These are phyloP conservation scores for Luperina nickerlii DNA, from an alignment of 2,888 invertebrate genomes.

Conservation along the genomic window DNA sequence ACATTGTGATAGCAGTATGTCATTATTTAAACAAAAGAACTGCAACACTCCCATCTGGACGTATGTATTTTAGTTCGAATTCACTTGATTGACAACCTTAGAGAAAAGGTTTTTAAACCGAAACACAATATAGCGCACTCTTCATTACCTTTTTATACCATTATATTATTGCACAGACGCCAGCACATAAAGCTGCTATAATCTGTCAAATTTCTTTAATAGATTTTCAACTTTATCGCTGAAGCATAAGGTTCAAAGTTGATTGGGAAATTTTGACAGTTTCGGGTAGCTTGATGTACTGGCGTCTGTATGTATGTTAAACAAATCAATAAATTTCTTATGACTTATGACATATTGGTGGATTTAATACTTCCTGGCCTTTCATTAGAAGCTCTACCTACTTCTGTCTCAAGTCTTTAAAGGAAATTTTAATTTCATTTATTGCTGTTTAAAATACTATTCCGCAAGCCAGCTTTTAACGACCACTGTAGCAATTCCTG, in stretches of 20 bases:
- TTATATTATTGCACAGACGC: too few species aligned
- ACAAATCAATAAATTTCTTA: too few species aligned
- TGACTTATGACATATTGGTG: background rate
- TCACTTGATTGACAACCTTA: background rate
- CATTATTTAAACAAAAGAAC: background rate
- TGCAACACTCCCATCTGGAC: background rate
- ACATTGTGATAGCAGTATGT: background rate
- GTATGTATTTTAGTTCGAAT: background rate
- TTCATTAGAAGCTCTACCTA: background rate
- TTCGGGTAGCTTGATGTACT: too few species aligned
- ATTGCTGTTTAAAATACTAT: background rate
- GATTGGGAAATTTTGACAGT: too few species aligned
- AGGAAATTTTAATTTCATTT: background rate
- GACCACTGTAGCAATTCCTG: constrained; percentile 58
- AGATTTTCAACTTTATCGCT: too few species aligned
- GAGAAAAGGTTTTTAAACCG: background rate
- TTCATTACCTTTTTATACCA: background rate
- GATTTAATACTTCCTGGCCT: background rate
- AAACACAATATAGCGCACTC: background rate
- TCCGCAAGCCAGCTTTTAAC: constrained; percentile 6
- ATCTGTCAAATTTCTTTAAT: too few species aligned
- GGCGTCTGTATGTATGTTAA: too few species aligned
- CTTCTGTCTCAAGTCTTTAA: background rate
- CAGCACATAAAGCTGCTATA: too few species aligned
- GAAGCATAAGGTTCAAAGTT: too few species aligned